Evolutionary conservation across 2,888 invertebrate species (phyloP).

Genomic region (Nymphalis polychloros): DNA sequence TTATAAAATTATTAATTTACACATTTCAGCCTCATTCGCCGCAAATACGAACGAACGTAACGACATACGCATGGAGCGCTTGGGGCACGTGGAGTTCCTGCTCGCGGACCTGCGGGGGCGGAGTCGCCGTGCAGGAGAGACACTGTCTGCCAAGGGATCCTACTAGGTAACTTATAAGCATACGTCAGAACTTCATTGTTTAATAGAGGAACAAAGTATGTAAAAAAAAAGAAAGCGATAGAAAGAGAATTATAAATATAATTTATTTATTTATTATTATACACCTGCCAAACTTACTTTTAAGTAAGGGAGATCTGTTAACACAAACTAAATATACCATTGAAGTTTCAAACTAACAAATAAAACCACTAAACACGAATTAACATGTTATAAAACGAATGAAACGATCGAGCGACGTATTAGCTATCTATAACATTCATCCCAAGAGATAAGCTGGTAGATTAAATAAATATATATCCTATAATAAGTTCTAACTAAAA

Average conservation of each 20-base stretch:
- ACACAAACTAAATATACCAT: neutral
- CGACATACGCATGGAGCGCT: conserved; percentile 83
- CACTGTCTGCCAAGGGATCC: conserved; percentile 83
- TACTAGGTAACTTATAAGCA: conserved; percentile 60
- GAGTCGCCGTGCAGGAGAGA: conserved; percentile 86
- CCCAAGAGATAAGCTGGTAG: conserved; percentile 37
- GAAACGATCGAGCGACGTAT: conserved; percentile 36
- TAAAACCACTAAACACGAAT: conserved; percentile 14
- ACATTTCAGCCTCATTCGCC: conserved; percentile 45
- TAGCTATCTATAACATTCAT: conserved; percentile 47
- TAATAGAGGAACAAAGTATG: neutral
- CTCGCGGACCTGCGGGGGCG: conserved; percentile 88
- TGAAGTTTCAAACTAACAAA: conserved; percentile 7
- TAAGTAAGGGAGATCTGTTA: no score
- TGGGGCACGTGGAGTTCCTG: conserved; percentile 89
- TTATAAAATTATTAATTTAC: neutral
- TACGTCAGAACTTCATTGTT: no score
- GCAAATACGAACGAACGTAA: conserved; percentile 60
- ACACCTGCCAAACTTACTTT: no score
- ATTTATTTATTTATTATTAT: no score
- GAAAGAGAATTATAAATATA: no score
- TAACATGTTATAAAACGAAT: conserved; percentile 25
- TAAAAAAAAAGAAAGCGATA: no score
- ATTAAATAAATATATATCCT: conserved; percentile 49
- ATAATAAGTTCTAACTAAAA: conserved; percentile 56